Percentiles rank a stretch among this genome's conserved stretches.
These are phyloP conservation scores for Chrysina gloriosa DNA, from an alignment of 2,888 invertebrate genomes.

Conservation along the genomic window DNA sequence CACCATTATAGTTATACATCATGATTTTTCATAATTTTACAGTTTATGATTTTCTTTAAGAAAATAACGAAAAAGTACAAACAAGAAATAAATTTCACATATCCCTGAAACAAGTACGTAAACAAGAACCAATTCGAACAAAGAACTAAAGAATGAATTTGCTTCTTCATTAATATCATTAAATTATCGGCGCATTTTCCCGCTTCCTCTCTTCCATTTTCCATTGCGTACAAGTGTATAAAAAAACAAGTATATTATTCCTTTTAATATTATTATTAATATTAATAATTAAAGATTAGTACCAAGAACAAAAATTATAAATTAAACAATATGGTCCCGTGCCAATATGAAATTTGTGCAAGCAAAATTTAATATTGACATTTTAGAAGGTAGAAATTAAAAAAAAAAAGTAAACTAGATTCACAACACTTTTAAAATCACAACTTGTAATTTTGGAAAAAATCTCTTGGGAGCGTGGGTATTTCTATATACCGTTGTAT, in stretches of 20 bases:
- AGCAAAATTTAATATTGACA: slow-evolving; percentile 26
- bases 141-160: slow-evolving; percentile 16
- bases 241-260: slow-evolving; percentile 12
- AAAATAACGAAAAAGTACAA: slow-evolving; percentile 23
- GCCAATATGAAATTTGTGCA: slow-evolving; percentile 33
- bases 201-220: neutral
- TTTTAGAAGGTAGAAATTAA: slow-evolving; percentile 21
- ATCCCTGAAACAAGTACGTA: slow-evolving; percentile 36
- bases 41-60: slow-evolving; percentile 21
- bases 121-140: slow-evolving; percentile 22
- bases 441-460: slow-evolving; percentile 33
- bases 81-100: slow-evolving; percentile 34
- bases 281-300: slow-evolving; percentile 39
- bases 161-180: slow-evolving; percentile 32
- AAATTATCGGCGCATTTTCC: neutral
- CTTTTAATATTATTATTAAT: slow-evolving; percentile 31
- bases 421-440: slow-evolving; percentile 34
- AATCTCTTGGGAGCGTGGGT: neutral
- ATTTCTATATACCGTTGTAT: slow-evolving; percentile 23
- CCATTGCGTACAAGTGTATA: neutral
- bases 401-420: slow-evolving; percentile 36
- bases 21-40: slow-evolving; percentile 24
- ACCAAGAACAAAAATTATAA: slow-evolving; percentile 33
- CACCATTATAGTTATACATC: slow-evolving; percentile 38
- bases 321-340: slow-evolving; percentile 37